phyloP scores from a whole-genome alignment of 1,140 invertebrate species.

The Drosophila nigromelanica region DNA sequence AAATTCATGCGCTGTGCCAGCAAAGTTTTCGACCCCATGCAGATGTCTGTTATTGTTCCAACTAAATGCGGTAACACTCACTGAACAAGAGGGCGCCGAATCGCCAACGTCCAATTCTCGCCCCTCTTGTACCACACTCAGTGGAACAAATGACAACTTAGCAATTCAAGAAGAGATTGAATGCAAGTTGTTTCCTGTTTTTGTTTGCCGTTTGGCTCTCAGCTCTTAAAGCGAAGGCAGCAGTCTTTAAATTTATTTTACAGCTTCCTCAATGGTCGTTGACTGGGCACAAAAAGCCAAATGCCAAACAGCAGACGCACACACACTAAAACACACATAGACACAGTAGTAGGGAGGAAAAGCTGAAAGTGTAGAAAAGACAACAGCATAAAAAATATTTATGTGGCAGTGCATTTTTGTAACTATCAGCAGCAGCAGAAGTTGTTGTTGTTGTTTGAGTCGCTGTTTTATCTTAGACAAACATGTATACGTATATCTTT shows the following conservation, averaged over 20 bases:
- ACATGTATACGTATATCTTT: constrained; percentile 11
- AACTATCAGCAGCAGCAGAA: constrained; percentile 52
- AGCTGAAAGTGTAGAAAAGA: constrained; percentile 62
- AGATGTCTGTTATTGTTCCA: constrained; percentile 25
- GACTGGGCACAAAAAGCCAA: constrained; percentile 60
- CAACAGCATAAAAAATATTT: constrained; percentile 76
- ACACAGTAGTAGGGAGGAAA: not conserved
- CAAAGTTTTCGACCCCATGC: constrained; percentile 14
- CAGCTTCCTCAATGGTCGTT: constrained; percentile 61
- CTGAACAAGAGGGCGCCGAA: not conserved
- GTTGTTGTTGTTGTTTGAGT: constrained; percentile 31
- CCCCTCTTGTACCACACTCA: not conserved
- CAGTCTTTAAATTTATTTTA: constrained; percentile 71
- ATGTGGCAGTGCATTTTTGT: constrained; percentile 71
- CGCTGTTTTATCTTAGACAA: constrained; percentile 28
- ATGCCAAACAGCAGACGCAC: constrained; percentile 56
- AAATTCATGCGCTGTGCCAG: constrained; percentile 11
- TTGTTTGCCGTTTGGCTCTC: constrained; percentile 12
- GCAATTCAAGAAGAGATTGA: constrained; percentile 41
- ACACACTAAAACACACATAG: not conserved
- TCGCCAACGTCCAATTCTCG: not conserved
- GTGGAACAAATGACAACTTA: constrained; percentile 25
- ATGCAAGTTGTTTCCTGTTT: constrained; percentile 28
- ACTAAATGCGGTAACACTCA: constrained; percentile 25
- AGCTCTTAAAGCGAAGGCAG: constrained; percentile 22